Conservation (phyloP, 92 coral and sea anemone species). For the Phymanthus crucifer region DNA sequence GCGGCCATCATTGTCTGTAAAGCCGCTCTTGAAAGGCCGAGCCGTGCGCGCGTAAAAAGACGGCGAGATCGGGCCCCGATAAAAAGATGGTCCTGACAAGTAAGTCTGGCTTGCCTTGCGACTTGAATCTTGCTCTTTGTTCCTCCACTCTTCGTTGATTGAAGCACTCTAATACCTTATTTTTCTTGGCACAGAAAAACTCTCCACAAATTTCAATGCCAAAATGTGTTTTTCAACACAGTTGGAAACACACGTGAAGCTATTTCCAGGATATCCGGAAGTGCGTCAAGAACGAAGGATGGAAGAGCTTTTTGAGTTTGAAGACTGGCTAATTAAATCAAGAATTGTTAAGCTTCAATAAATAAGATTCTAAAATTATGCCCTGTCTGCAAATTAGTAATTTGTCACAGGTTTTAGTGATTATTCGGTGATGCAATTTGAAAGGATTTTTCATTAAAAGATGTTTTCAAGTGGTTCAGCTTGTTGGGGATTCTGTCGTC, state of each 20-base stretch:
- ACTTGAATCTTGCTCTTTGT: too few species aligned
- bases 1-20: not conserved
- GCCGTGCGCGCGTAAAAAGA: not conserved
- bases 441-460: not conserved
- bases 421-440: conserved; percentile 2
- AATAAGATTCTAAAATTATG: not conserved
- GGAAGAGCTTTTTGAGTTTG: not conserved
- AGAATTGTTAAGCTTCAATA: not conserved
- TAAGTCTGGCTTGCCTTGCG: too few species aligned
- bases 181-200: not conserved
- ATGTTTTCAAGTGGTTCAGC: not conserved
- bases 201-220: too few species aligned
- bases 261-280: not conserved
- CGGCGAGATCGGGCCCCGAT: not conserved
- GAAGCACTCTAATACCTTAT: not conserved
- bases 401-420: not conserved
- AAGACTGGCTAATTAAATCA: not conserved
- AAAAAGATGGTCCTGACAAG: too few species aligned
- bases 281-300: not conserved
- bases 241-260: not conserved
- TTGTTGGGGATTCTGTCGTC: not conserved
- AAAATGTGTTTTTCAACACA: not conserved
- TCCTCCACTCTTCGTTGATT: not conserved
- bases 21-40: not conserved
- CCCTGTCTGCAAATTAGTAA: not conserved